Evolutionary conservation across 2,797 vertebrate genomes (phyloP), one percentile per base, ranked within the genome.

Genomic region (Chaenodraco wilsoni): DNA sequence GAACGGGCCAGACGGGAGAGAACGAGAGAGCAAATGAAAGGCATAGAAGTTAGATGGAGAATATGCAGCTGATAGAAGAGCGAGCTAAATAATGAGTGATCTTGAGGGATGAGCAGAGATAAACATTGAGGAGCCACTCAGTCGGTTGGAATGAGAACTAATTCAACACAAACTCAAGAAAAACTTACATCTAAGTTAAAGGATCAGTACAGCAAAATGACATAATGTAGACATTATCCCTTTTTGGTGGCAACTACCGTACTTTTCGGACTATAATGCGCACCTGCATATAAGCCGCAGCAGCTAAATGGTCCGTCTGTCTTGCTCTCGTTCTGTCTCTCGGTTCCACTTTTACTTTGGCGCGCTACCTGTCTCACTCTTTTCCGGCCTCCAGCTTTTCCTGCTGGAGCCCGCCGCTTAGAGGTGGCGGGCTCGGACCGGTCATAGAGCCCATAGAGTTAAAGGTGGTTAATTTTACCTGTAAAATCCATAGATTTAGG

Each of bases 11-110:
- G 83, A 79, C 79, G 44, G 65, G 81, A 82, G 86, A 86, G 84
- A 87, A 73, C 69, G 79, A 78, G 72, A 69, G 79, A 90, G 83
- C 78, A 88, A 93, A 89, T 86, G 83, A 89, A 87, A 87, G 78
- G 86, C 79, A 72, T 66, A 79, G 80, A 83, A 80, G 72, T 83
- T 66, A 84, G 76, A 87, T 62, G 50, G 81, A 84, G 81, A 88
- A 84, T 75, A 76, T 76, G 62, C 74, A 77, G 79, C 65, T 65
- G 68, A 83, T 78, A 79, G 74, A 66, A 49, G 71, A 70, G 79
- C 58, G 60, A 72, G 75, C 60, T 43, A 72, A 77, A 60, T 58
- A 87, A 81, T 69, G 74, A 84, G 71, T 40, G 61, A 64, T 60
- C 3, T 44, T 19, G 66, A 69, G 65, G 12, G 62, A 84, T 16